These are phyloP conservation scores for Melipona bicolor DNA, from an alignment of 2,888 invertebrate genomes.

Conservation along the genomic window DNA sequence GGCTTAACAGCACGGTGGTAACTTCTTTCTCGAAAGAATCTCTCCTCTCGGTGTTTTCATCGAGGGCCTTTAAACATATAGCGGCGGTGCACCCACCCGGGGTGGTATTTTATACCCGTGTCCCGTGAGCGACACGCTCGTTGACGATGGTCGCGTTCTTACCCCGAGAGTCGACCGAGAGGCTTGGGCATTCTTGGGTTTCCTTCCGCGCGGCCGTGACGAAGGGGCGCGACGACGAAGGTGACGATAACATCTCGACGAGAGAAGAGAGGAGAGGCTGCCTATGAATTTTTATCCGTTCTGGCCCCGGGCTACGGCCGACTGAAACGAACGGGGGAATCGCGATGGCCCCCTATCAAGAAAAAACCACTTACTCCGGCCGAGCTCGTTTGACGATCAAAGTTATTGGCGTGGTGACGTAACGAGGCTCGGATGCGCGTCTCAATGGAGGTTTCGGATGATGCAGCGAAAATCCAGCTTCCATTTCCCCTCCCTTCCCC, in stretches of 20 bases:
- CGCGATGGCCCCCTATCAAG: conserved; percentile 57
- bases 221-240: conserved; percentile 57
- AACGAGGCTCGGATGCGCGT: conserved; percentile 45
- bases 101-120: conserved; percentile 10
- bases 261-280: conserved; percentile 60
- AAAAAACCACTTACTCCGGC: conserved; percentile 52
- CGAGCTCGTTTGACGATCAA: conserved; percentile 59
- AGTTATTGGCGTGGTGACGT: conserved; percentile 66
- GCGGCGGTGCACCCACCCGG: background rate
- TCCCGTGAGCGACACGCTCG: conserved; percentile 34
- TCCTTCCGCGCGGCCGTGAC: conserved; percentile 46
- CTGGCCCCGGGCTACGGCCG: conserved; percentile 54
- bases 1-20: background rate
- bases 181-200: conserved; percentile 60
- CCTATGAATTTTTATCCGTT: conserved; percentile 71
- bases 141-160: conserved; percentile 45
- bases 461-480: conserved; percentile 17
- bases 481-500: background rate
- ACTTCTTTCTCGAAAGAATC: background rate
- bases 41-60: conserved; percentile 27
- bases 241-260: conserved; percentile 69
- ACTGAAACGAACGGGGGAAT: conserved; percentile 49
- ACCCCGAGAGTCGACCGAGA: conserved; percentile 31
- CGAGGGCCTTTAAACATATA: conserved; percentile 41
- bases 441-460: conserved; percentile 17